Evolutionary conservation across 2,797 vertebrate genomes (phyloP), one percentile per base, ranked within the genome.

Genomic region (Spondyliosoma cantharus): DNA sequence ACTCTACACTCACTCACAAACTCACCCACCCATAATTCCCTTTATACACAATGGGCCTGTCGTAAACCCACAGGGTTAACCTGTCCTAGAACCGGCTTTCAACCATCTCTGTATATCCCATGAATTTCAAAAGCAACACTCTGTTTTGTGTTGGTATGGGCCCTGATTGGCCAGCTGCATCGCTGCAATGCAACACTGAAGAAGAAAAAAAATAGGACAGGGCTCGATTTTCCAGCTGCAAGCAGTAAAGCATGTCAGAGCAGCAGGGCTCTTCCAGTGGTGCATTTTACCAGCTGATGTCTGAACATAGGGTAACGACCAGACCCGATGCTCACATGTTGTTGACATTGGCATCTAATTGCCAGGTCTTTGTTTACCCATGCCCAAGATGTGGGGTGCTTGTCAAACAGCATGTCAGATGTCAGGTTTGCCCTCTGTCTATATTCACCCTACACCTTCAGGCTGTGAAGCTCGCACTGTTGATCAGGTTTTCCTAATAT

Each of bases 101-200:
- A 54, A 8, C 37, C 5, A 3, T 62, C 22, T 3, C 12, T 29
- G 50, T 37, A 20, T 67, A 58, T 43, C 8, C 16, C 14, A 29
- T 56, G 42, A 68, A 17, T 43, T 61, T 50, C 2, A 32, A 54
- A 59, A 71, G 54, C 29, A 9, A 15, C 19, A 15, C 8, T 6
- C 2, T 57, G 7, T n/a, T 42, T 57, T 58, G 29, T 63, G 25
- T 48, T 9, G 37, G 19, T 2, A 14, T 50, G 9, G 25, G 11
- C 27, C 24, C n/a, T 50, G 46, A 32, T 49, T 64, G 27, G 50
- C 22, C 7, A 0, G 67, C 45, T 71, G 61, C 61, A 37, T 50
- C 5, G 15, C 76, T 72, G 67, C 65, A 65, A 19, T 54, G 24
- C 68, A 54, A 68, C 68, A 66, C 29, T 56, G 20, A 74, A 53